Evolutionary conservation across 2,888 invertebrate genomes (phyloP), one percentile per base, ranked within the genome.

Genomic region (Priocnemis perturbator): DNA sequence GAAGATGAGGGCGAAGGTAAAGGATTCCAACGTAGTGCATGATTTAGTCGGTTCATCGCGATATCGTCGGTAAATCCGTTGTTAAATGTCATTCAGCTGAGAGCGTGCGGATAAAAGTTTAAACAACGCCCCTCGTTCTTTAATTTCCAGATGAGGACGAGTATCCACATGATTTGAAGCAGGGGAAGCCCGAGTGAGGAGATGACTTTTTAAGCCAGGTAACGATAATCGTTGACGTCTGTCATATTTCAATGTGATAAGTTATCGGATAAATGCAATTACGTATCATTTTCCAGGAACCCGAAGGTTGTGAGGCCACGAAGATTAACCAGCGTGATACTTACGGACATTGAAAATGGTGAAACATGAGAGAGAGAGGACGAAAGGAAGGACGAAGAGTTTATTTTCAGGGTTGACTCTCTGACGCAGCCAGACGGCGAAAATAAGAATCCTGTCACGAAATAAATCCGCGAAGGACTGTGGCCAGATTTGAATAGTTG

Each of bases 1-100:
- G 88, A 87, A 67, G 88, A 87, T 48, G 88, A 87, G 63, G 85
- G 84, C 1, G 89, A 88, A 85, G 88, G 85, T 83, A 71, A 76
- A 62, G 55, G 45, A 23, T 11, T 47, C 37, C 7, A 47, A 17
- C 7, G 2, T 26, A 21, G 5, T 60, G 21, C 52, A 30, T 3
- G 3, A 3, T 59, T 45, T 44, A 44, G 23, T 14, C 23, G 5
- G 5, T 21, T 14, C 3, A 26, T n/a, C 14, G 21, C 37, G 20
- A 45, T 19, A 17, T 59, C n/a, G 3, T 47, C 47, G 15, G 7
- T n/a, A 47, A 3, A 45, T 44, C n/a, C 2, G 7, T 50, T 61
- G 52, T 15, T 4, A 26, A 50, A n/a, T 2, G 47, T 50, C 9
- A n/a, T 50, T 50, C 19, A 50, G 26, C 26, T 2, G n/a, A 50